These are phyloP conservation scores for Augiades crinisus DNA, from an alignment of 2,888 invertebrate species.

Conservation along the genomic window DNA sequence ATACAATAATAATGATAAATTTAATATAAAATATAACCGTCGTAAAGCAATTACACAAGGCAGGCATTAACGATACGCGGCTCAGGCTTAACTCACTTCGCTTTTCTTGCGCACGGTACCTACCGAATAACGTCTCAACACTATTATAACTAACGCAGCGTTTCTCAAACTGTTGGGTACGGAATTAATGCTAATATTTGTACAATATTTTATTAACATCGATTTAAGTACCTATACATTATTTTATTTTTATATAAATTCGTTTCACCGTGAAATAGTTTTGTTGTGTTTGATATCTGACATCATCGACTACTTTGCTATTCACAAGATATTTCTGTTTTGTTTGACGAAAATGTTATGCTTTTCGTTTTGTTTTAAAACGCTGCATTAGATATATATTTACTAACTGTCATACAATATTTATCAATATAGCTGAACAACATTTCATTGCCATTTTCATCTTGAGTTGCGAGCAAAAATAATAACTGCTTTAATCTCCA, in stretches of 20 bases:
- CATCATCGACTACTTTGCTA: background rate
- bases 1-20: slow-evolving; percentile 56
- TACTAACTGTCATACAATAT: slow-evolving; percentile 2
- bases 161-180: background rate
- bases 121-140: slow-evolving; percentile 9
- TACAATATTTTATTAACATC: slow-evolving; percentile 13
- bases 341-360: background rate
- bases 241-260: slow-evolving; percentile 26
- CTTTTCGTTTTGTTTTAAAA: slow-evolving; percentile 2
- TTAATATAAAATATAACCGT: slow-evolving; percentile 66
- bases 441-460: slow-evolving; percentile 14
- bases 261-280: slow-evolving; percentile 17
- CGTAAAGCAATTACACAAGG: slow-evolving; percentile 73
- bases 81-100: slow-evolving; percentile 38
- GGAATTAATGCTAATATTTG: slow-evolving; percentile 2
- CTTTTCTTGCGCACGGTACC: slow-evolving; percentile 26
- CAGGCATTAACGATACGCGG: slow-evolving; percentile 62
- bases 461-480: slow-evolving; percentile 16
- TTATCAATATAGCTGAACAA: slow-evolving; percentile 15
- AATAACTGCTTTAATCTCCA: no score
- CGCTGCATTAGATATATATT: slow-evolving; percentile 13
- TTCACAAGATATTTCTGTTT: background rate
- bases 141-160: slow-evolving; percentile 19
- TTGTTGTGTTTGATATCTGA: background rate
- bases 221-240: slow-evolving; percentile 14